phyloP scores from a whole-genome alignment of 2,888 invertebrate genomes.

The Sphecodes monilicornis region DNA sequence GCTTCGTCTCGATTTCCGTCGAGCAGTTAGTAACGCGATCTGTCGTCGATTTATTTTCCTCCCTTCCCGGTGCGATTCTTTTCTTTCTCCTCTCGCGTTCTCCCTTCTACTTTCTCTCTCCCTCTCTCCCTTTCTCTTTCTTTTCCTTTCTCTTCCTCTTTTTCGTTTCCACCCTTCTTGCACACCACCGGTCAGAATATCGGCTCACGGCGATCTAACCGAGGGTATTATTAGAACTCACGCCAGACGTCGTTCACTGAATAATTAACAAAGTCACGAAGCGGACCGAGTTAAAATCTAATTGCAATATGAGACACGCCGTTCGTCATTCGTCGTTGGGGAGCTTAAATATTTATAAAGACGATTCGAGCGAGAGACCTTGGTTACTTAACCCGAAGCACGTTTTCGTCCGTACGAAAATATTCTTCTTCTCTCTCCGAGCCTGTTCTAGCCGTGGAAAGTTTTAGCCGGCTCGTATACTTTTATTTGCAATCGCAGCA shows the following conservation, averaged over 20 bases:
- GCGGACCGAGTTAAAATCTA: constrained; percentile 14
- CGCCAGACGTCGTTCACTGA: constrained; percentile 41
- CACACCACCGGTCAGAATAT: neutral
- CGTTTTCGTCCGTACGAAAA: neutral
- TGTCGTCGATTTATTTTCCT: constrained; percentile 60
- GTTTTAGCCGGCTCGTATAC: constrained; percentile 2
- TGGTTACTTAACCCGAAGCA: neutral
- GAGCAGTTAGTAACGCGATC: constrained; percentile 69
- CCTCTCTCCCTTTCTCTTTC: neutral
- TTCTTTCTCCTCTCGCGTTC: neutral
- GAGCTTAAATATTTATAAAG: constrained; percentile 21
- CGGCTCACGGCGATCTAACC: constrained; percentile 30
- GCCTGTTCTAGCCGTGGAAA: neutral
- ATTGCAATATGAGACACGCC: constrained; percentile 18
- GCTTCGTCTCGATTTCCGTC: constrained; percentile 68
- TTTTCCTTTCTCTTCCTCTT: neutral
- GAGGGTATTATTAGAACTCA: constrained; percentile 46
- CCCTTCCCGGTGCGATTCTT: neutral
- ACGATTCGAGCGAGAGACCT: neutral
- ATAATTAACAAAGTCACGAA: constrained; percentile 46
- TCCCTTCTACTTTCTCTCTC: neutral
- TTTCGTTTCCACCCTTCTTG: neutral
- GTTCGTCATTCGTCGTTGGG: constrained; percentile 7
- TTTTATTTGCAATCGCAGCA: constrained; percentile 4
- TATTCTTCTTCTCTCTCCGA: neutral